phyloP scores from a whole-genome alignment of 2,888 invertebrate genomes.

The Cordilura impudica region DNA sequence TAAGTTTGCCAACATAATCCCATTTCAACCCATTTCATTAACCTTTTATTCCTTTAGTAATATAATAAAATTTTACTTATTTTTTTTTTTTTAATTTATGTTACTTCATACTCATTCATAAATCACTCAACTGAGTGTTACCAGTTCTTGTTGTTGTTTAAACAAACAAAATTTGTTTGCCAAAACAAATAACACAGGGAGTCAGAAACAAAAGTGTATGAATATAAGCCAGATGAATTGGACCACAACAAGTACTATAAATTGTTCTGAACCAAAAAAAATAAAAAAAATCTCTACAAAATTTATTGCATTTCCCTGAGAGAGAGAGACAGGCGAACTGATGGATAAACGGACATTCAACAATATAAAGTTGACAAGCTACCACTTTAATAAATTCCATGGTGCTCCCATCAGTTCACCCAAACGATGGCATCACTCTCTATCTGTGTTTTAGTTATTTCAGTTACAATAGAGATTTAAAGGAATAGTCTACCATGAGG shows the following conservation, averaged over 20 bases:
- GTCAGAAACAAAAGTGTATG: background rate
- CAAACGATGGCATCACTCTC: background rate
- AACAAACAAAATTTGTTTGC: background rate
- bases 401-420: no score
- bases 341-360: background rate
- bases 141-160: background rate
- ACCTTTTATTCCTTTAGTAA: background rate
- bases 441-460: no score
- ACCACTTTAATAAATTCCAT: background rate
- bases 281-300: background rate
- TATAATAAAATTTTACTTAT: no score
- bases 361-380: slow-evolving; percentile 8
- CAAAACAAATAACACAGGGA: background rate
- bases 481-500: slow-evolving; percentile 22
- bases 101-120: slow-evolving; percentile 4
- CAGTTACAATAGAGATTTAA: slow-evolving; percentile 10
- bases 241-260: background rate
- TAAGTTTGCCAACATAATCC: background rate
- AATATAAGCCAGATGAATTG: background rate
- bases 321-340: background rate
- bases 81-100: background rate
- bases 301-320: background rate
- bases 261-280: no score
- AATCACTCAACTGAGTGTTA: slow-evolving; percentile 1
- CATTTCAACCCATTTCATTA: background rate